These are phyloP conservation scores for Sphecodes monilicornis DNA, from an alignment of 2,888 invertebrate genomes.

Conservation along the genomic window DNA sequence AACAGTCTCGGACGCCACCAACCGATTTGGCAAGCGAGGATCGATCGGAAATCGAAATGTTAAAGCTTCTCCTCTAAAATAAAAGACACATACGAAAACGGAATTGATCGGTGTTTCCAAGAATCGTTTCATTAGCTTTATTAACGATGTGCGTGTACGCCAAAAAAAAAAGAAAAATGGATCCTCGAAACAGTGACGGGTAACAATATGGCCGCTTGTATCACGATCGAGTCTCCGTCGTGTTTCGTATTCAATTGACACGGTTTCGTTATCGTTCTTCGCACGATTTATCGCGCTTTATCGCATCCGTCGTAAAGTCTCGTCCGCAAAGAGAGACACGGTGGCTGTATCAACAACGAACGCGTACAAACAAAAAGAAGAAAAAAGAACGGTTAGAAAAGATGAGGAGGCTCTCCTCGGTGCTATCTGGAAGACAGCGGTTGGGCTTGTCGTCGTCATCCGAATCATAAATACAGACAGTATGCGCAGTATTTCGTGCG, in stretches of 20 bases:
- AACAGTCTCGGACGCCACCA: conserved; percentile 69
- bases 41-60: background rate
- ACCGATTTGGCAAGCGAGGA: conserved; percentile 14
- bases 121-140: conserved; percentile 52
- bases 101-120: conserved; percentile 31
- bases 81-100: background rate
- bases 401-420: conserved; percentile 34
- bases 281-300: conserved; percentile 20
- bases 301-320: conserved; percentile 12
- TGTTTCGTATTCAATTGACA: conserved; percentile 35
- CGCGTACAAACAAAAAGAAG: conserved; percentile 63
- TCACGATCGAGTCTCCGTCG: conserved; percentile 64
- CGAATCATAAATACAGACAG: conserved; percentile 74
- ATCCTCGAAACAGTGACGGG: conserved; percentile 51
- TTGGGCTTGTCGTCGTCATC: conserved; percentile 68
- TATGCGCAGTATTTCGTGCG: conserved; percentile 73
- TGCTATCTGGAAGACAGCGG: conserved; percentile 76
- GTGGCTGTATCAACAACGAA: conserved; percentile 60
- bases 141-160: conserved; percentile 39
- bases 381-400: background rate
- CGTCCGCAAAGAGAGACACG: conserved; percentile 21
- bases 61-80: background rate
- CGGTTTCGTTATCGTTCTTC: conserved; percentile 30
- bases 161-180: conserved; percentile 17
- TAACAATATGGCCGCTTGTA: conserved; percentile 68